Evolutionary conservation across 1,140 invertebrate species (phyloP).

Genomic region (Nasonia vitripennis): DNA sequence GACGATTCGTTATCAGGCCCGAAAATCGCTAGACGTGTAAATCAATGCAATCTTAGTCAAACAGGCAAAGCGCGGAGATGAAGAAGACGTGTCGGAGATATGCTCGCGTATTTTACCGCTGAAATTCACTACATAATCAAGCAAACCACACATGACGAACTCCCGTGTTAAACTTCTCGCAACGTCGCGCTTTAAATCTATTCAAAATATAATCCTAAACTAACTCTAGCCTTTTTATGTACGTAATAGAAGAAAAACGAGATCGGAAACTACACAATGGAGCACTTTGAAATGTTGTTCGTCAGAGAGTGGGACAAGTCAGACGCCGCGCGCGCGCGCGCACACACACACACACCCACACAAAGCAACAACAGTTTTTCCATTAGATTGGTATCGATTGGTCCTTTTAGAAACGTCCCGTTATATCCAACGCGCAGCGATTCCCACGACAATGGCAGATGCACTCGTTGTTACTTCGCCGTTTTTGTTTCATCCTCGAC

Average conservation of each 20-base stretch:
- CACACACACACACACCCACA: not conserved
- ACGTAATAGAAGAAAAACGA: no score
- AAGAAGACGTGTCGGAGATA: no score
- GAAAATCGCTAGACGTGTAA: not conserved
- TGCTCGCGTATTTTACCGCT: not conserved
- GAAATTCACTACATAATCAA: not conserved
- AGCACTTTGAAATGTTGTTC: not conserved
- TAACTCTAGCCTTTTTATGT: no score
- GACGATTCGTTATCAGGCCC: not conserved
- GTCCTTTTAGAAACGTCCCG: not conserved
- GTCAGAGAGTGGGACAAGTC: not conserved
- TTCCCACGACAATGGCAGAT: not conserved
- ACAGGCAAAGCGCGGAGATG: not conserved
- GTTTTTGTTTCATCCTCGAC: no score
- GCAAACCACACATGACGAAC: no score
- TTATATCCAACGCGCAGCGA: not conserved
- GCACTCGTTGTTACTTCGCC: no score
- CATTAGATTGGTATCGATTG: not conserved
- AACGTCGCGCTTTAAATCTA: no score
- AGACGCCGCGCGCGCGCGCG: no score
- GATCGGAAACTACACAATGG: not conserved
- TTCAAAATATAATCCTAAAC: no score
- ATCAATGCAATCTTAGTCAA: slow-evolving; percentile 1
- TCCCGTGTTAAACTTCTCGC: no score
- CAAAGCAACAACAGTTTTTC: not conserved